phyloP scores from a whole-genome alignment of 2,113 vertebrate genomes.

The Pipra filicauda region DNA sequence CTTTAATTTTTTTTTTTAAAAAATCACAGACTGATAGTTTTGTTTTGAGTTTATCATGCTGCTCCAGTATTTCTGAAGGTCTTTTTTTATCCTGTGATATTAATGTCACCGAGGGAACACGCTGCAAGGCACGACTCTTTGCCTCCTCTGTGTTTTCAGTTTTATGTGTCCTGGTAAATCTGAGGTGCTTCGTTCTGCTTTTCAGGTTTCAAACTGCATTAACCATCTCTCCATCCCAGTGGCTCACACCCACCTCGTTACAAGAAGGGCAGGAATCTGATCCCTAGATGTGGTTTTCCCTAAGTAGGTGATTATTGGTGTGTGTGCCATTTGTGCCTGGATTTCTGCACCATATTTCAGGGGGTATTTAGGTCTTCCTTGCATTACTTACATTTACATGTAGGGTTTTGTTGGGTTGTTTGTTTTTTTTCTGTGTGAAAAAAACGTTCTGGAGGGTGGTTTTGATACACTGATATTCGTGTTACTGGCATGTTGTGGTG shows the following conservation, averaged over 20 bases:
- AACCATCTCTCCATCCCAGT: neutral
- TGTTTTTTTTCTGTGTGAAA: neutral
- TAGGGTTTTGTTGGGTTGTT: neutral
- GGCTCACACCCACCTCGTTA: constrained; percentile 31
- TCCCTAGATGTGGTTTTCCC: constrained; percentile 58
- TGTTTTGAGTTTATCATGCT: neutral
- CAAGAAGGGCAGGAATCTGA: constrained; percentile 50
- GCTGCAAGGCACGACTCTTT: neutral
- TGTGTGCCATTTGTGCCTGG: constrained; percentile 1
- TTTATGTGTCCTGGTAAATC: constrained; percentile 19
- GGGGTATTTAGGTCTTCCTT: neutral
- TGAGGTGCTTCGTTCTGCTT: constrained; percentile 4
- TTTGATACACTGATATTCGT: neutral
- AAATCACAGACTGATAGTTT: neutral
- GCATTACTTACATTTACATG: neutral
- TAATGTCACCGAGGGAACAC: neutral
- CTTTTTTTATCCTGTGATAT: neutral
- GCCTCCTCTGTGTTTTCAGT: neutral
- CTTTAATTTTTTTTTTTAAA: neutral
- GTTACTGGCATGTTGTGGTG: neutral
- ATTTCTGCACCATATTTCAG: neutral
- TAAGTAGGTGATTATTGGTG: constrained; percentile 68
- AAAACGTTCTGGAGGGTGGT: neutral
- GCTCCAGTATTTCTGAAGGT: neutral
- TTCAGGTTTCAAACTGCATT: constrained; percentile 29